Conservation (phyloP, 2,113 vertebrate species). For the Mesitornis unicolor region DNA sequence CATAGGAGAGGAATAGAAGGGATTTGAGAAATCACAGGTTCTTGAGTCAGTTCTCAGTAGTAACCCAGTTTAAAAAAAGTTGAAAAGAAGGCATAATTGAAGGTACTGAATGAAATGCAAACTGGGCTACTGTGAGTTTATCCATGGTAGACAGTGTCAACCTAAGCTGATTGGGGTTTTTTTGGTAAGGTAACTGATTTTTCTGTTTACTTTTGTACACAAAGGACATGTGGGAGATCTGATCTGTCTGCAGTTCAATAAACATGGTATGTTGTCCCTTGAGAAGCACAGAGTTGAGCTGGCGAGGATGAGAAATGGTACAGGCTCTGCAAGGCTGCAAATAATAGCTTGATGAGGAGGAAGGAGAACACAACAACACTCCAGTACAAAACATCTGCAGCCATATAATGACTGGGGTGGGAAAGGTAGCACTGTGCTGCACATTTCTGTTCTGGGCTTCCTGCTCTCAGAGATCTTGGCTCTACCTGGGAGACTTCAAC, state of each 20-base stretch:
- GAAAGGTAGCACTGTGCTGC: accelerated
- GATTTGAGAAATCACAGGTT: not conserved
- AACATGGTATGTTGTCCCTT: not conserved
- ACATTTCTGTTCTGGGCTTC: not conserved
- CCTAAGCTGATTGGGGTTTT: not conserved
- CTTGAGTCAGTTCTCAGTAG: not conserved
- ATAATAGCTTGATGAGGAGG: not conserved
- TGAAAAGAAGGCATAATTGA: accelerated
- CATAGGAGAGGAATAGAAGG: not conserved
- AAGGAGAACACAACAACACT: not conserved
- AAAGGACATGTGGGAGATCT: not conserved
- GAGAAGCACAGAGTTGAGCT: not conserved
- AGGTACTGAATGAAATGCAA: not conserved
- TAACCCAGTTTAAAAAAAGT: not conserved
- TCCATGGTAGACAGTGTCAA: accelerated
- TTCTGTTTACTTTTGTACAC: not conserved
- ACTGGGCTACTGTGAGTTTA: not conserved
- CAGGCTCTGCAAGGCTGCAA: not conserved
- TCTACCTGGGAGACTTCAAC: not conserved
- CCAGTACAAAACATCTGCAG: not conserved
- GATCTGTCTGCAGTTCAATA: not conserved
- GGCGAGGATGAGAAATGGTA: not conserved
- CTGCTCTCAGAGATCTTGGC: not conserved
- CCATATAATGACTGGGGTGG: no score
- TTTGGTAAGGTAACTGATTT: not conserved